Percentiles rank a stretch among this genome's conserved stretches.
These are phyloP conservation scores for Chrysolina haemoptera DNA, from an alignment of 2,888 invertebrate species.

Conservation along the genomic window DNA sequence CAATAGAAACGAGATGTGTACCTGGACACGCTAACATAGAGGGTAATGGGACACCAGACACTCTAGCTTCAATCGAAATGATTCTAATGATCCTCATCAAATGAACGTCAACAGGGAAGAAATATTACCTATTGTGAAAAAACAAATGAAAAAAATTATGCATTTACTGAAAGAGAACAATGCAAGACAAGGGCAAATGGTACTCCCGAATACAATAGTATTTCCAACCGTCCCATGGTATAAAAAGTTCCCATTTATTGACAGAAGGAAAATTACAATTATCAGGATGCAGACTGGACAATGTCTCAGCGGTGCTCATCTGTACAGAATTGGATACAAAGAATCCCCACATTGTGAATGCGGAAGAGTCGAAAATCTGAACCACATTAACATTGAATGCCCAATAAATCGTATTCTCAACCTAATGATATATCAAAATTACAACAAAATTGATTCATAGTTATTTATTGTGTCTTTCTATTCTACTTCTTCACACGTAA, in stretches of 20 bases:
- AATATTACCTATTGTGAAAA: background rate
- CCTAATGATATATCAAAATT: background rate
- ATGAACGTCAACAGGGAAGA: no score
- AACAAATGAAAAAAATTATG: background rate
- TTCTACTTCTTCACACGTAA: no score
- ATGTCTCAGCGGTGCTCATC: background rate
- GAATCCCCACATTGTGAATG: conserved; percentile 10
- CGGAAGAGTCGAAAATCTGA: conserved; percentile 10
- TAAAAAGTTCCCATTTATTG: background rate
- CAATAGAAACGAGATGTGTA: background rate
- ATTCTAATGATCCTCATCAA: background rate
- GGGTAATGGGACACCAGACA: conserved; percentile 3
- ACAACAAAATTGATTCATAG: background rate
- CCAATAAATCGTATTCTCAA: conserved; percentile 1
- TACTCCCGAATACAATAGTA: background rate
- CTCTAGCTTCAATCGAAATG: background rate
- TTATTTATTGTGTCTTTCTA: background rate
- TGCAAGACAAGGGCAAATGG: background rate
- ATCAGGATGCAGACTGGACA: conserved; percentile 15
- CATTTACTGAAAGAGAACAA: background rate
- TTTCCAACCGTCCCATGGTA: background rate
- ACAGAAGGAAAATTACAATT: background rate
- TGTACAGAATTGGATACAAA: background rate
- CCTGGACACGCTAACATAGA: conserved; percentile 3
- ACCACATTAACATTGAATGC: conserved; percentile 11